Evolutionary conservation across 2,797 vertebrate species (phyloP), one percentile per base, ranked within the genome.

Genomic region (Poecilia gillii): DNA sequence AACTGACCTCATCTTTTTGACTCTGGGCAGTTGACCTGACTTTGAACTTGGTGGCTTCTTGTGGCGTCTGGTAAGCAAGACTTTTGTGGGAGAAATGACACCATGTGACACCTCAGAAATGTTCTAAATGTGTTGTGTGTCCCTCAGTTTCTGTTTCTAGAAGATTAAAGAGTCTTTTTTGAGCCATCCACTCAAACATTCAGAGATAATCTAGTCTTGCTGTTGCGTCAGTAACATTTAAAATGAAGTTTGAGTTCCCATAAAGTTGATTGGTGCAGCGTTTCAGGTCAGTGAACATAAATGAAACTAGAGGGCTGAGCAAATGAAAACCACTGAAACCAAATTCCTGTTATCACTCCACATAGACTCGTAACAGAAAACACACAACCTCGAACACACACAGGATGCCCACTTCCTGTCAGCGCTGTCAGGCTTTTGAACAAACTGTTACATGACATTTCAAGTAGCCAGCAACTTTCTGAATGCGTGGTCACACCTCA

Each of bases 321-420:
- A 72, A 83, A 86, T 49, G 55, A 23, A 87, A 91, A 86, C 87
- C 90, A 86, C 88, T 23, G 74, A 92, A 88, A 89, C 91, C 83
- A 76, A 74, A 81, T 70, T 82, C 68, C 74, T 85, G 83, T 85
- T 55, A 79, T 75, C 77, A 36, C 53, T 18, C 81, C 78, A 77
- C 76, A 81, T 72, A 80, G 59, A 75, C 64, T 82, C 28, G 47
- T 20, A 25, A n/a, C 68, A 75, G 70, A 80, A 76, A 57, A 74
- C 9, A 88, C 86, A 87, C 83, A 78, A 46, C 57, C 0, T 0
- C 7, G 80, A 62, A 80, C 77, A 79, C 84, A 85, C 85, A 84
- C 76, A 45, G 62, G 23, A 83, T 80, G 68, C 84, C 80, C 88
- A 85, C 85, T 88, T 88, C 88, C 88, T 89, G 85, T 77, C 74